Evolutionary conservation across 2,888 invertebrate genomes (phyloP).

Genomic region (Hybos culiciformis): DNA sequence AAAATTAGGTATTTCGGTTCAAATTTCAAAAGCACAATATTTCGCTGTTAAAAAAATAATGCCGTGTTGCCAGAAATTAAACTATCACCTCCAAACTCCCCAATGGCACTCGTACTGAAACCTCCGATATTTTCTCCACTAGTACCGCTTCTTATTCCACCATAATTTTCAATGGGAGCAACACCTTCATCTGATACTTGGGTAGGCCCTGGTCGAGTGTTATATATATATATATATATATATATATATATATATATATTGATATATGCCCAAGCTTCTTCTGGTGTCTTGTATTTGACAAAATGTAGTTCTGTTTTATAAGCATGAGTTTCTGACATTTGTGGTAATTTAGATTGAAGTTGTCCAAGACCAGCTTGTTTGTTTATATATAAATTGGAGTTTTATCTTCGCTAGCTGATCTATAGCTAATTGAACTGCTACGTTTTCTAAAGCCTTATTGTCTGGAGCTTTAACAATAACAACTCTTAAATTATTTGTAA

Average conservation of each 20-base stretch:
- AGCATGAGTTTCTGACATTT: slow-evolving; percentile 25
- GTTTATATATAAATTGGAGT: slow-evolving; percentile 33
- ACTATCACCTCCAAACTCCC: too few relatives aligned
- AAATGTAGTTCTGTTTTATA: slow-evolving; percentile 35
- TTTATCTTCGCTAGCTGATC: slow-evolving; percentile 31
- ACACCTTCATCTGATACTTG: slow-evolving; percentile 25
- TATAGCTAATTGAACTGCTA: slow-evolving; percentile 25
- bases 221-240: slow-evolving; percentile 28
- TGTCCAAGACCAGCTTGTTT: slow-evolving; percentile 31
- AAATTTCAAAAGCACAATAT: too few relatives aligned
- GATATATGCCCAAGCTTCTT: too few relatives aligned
- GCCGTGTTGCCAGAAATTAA: too few relatives aligned
- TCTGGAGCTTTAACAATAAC: slow-evolving; percentile 34
- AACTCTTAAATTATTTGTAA: slow-evolving; percentile 32
- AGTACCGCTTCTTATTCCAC: background rate
- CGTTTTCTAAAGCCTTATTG: slow-evolving; percentile 23
- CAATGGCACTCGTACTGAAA: too few relatives aligned
- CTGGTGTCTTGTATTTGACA: slow-evolving; percentile 33
- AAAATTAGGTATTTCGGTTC: too few relatives aligned
- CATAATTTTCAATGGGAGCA: too few relatives aligned
- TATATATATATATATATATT: slow-evolving; percentile 25
- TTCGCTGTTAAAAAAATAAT: too few relatives aligned
- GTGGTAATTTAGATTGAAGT: slow-evolving; percentile 28
- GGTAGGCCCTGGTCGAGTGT: too few relatives aligned
- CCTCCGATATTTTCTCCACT: background rate